Percentiles rank a stretch among this genome's conserved stretches.
Evolutionary conservation across 2,888 invertebrate species (phyloP).

Genomic region (Leptogaster cylindrica): DNA sequence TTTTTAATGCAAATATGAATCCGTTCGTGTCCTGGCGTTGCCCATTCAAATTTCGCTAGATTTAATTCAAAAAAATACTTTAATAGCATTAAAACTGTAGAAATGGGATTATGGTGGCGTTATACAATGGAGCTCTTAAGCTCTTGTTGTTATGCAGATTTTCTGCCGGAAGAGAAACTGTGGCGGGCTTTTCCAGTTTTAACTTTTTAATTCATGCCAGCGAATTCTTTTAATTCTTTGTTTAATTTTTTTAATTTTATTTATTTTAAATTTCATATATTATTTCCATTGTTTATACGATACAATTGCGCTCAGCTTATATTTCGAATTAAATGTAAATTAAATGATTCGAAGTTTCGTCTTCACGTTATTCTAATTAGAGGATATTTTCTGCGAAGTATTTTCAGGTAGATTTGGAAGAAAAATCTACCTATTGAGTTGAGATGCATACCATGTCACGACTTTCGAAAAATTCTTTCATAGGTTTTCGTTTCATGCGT

Average conservation of each 20-base stretch:
- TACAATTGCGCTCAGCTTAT: background rate
- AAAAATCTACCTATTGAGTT: too few relatives aligned
- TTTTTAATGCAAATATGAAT: slow-evolving; percentile 31
- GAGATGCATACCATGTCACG: too few relatives aligned
- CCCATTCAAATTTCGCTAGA: slow-evolving; percentile 18
- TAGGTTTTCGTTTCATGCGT: too few relatives aligned
- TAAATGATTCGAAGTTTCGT: too few relatives aligned
- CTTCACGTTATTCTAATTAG: too few relatives aligned
- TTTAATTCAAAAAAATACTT: slow-evolving; percentile 34
- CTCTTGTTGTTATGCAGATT: slow-evolving; percentile 35
- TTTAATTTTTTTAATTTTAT: background rate
- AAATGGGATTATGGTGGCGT: slow-evolving; percentile 15
- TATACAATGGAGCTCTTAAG: slow-evolving; percentile 28
- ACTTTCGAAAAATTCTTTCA: too few relatives aligned
- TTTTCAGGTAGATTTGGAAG: too few relatives aligned
- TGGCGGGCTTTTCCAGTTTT: slow-evolving; percentile 14
- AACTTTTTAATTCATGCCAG: slow-evolving; percentile 32
- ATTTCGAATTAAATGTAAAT: too few relatives aligned
- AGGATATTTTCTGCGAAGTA: too few relatives aligned
- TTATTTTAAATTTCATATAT: background rate
- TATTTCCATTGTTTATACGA: too few relatives aligned
- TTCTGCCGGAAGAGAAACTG: background rate
- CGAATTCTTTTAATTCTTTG: slow-evolving; percentile 7
- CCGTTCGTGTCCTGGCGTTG: background rate
- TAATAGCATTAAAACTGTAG: slow-evolving; percentile 33